phyloP scores from a whole-genome alignment of 2,797 vertebrate species.

The Morelia viridis region DNA sequence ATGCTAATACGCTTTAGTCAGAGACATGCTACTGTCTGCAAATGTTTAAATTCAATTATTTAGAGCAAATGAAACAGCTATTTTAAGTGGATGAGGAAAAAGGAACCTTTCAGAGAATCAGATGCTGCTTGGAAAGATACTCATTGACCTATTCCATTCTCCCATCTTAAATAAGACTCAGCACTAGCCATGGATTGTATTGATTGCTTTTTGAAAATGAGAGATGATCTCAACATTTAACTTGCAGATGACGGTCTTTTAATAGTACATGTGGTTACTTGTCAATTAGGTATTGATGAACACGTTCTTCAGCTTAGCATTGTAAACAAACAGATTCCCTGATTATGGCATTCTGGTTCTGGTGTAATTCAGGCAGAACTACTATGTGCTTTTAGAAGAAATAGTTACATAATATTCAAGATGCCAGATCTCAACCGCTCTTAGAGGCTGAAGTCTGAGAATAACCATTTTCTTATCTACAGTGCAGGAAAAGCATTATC shows the following conservation, averaged over 20 bases:
- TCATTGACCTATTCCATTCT: conserved; percentile 63
- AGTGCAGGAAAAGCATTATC: neutral
- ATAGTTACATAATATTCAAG: conserved; percentile 36
- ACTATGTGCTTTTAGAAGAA: conserved; percentile 23
- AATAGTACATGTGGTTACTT: conserved; percentile 46
- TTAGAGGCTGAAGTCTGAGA: conserved; percentile 6
- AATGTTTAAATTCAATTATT: conserved; percentile 34
- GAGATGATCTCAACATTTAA: conserved; percentile 68
- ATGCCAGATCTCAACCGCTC: conserved; percentile 17
- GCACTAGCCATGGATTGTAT: conserved; percentile 59
- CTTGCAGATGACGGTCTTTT: conserved; percentile 59
- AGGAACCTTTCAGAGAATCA: conserved; percentile 50
- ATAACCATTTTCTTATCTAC: neutral
- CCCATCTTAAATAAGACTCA: conserved; percentile 66
- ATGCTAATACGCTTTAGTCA: conserved; percentile 40
- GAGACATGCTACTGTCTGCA: conserved; percentile 32
- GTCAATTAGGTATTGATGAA: conserved; percentile 68
- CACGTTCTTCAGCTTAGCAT: conserved; percentile 60
- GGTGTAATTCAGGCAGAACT: conserved; percentile 59
- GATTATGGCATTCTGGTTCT: conserved; percentile 50
- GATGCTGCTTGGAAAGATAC: conserved; percentile 47
- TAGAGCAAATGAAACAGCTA: neutral
- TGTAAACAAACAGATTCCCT: conserved; percentile 51
- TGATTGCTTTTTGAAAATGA: conserved; percentile 70
- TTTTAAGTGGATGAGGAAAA: conserved; percentile 20